These are phyloP conservation scores for Todiramphus saurophagus DNA, from an alignment of 2,113 vertebrate genomes.

Conservation along the genomic window DNA sequence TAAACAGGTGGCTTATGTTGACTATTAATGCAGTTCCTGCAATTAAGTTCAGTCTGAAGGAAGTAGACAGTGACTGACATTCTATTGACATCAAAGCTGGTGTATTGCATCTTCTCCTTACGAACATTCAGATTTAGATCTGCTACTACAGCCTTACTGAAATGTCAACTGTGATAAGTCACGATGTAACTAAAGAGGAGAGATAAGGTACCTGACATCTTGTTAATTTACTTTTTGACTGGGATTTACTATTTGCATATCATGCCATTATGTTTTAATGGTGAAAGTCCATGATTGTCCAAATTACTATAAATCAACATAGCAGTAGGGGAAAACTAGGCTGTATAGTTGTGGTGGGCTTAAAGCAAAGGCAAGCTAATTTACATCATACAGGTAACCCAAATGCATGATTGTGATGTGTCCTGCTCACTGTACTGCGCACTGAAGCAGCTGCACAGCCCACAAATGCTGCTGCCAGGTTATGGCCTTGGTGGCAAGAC, in stretches of 20 bases:
- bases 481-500: not conserved
- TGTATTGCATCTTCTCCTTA: slow-evolving; percentile 16
- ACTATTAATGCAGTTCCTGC: slow-evolving; percentile 67
- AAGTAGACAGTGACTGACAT: slow-evolving; percentile 5
- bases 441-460: not conserved
- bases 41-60: slow-evolving; percentile 19
- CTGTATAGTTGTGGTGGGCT: not conserved
- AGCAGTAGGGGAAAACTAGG: not conserved
- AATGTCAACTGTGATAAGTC: slow-evolving; percentile 46
- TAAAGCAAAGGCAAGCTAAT: not conserved
- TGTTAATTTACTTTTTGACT: not conserved
- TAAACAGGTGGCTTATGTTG: slow-evolving; percentile 70
- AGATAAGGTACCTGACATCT: slow-evolving; percentile 14
- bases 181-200: not conserved
- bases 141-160: not conserved
- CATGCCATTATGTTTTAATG: not conserved
- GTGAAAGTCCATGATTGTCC: not conserved
- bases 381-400: not conserved
- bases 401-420: accelerated
- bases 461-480: not conserved
- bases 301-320: not conserved
- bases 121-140: slow-evolving; percentile 6
- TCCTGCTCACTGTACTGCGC: not conserved
- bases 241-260: slow-evolving; percentile 16
- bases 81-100: slow-evolving; percentile 50